Evolutionary conservation across 2,113 vertebrate genomes (phyloP).

Genomic region (Aldabrachelys gigantea): DNA sequence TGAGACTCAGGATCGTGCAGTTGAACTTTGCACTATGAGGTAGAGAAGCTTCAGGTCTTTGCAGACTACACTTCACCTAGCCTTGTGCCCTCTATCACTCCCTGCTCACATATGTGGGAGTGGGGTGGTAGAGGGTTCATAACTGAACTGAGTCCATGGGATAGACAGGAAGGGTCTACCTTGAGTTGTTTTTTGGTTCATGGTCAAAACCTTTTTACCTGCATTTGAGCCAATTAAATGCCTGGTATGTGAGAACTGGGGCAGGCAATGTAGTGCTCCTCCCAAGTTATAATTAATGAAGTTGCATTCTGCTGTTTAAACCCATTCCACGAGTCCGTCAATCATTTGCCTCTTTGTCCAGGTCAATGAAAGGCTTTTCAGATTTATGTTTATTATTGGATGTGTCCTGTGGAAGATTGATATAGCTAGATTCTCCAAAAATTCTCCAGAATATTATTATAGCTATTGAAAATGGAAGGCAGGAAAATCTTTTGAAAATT

Average conservation of each 20-base stretch:
- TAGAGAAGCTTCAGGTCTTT: background rate
- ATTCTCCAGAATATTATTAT: background rate
- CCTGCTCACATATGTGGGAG: background rate
- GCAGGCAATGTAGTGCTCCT: background rate
- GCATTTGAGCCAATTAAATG: background rate
- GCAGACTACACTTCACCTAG: background rate
- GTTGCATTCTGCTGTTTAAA: background rate
- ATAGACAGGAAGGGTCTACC: background rate
- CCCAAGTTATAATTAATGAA: background rate
- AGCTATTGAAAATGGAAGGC: background rate
- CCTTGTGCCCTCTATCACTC: background rate
- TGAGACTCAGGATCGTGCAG: background rate
- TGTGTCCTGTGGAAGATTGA: background rate
- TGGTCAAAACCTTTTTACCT: background rate
- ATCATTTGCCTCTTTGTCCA: background rate
- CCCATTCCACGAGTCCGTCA: background rate
- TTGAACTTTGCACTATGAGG: background rate
- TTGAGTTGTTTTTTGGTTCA: background rate
- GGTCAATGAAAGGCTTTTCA: background rate
- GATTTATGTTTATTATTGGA: background rate
- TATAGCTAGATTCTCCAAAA: background rate
- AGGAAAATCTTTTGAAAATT: background rate
- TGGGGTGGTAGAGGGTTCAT: background rate
- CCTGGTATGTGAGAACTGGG: background rate
- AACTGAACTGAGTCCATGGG: background rate